Evolutionary conservation across 2,888 invertebrate species (phyloP).

Genomic region (Drosophila ezoana): DNA sequence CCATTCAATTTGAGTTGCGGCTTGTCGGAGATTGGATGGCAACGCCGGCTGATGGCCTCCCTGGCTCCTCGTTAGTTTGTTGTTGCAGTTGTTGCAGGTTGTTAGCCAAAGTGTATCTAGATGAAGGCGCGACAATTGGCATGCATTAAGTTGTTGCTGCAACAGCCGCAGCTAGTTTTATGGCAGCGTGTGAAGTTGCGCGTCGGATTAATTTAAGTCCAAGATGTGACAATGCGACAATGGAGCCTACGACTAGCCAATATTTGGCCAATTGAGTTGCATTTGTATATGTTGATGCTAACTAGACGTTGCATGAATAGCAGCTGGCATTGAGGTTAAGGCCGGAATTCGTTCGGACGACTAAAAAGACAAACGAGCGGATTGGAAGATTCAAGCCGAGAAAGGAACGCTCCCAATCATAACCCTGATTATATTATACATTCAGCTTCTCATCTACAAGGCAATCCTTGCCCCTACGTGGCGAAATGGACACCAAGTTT

Average conservation of each 20-base stretch:
- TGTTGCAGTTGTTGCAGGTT: constrained; percentile 28
- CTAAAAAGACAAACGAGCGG: too few relatives aligned
- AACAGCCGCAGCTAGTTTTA: constrained; percentile 31
- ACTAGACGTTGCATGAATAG: too few relatives aligned
- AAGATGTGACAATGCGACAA: constrained; percentile 55
- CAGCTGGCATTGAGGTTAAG: too few relatives aligned
- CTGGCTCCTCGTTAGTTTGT: constrained; percentile 58
- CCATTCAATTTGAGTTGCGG: constrained; percentile 72
- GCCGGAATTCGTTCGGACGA: too few relatives aligned
- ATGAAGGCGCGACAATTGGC: constrained; percentile 81
- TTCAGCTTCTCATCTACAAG: too few relatives aligned
- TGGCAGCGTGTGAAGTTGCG: constrained; percentile 73
- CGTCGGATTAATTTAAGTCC: constrained; percentile 57
- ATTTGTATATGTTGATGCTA: not conserved
- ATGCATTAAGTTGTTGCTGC: constrained; percentile 78
- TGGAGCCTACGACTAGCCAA: constrained; percentile 13
- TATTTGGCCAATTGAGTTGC: constrained; percentile 32
- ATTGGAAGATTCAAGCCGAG: too few relatives aligned
- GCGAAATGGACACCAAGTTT: too few relatives aligned
- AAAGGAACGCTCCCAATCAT: too few relatives aligned
- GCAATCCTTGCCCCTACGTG: too few relatives aligned
- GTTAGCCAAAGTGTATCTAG: constrained; percentile 79
- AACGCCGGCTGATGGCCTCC: constrained; percentile 55
- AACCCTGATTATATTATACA: too few relatives aligned
- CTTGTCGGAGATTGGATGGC: constrained; percentile 64